Conservation (phyloP, 2,888 invertebrate genomes). For the Cosmorhoe ocellata region DNA sequence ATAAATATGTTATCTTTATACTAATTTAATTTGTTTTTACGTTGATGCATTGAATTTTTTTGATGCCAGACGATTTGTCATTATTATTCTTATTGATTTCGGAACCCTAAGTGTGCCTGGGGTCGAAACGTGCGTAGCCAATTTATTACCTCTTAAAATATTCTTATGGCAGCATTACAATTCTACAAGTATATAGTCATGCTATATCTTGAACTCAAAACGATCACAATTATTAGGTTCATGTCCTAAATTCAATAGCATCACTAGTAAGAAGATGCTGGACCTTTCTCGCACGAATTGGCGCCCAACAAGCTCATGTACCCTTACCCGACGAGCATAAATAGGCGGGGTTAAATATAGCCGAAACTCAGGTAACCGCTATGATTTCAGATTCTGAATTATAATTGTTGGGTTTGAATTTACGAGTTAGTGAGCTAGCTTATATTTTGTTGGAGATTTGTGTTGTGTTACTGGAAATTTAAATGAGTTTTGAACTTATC, state of each 20-base stretch:
- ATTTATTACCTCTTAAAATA: too few relatives aligned
- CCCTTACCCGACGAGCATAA: constrained; percentile 26
- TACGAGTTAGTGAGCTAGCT: background rate
- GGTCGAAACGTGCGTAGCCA: too few relatives aligned
- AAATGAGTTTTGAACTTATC: constrained; percentile 3
- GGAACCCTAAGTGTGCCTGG: too few relatives aligned
- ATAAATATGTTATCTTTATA: too few relatives aligned
- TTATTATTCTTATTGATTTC: too few relatives aligned
- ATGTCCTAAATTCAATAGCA: constrained; percentile 11
- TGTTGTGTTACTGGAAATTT: constrained; percentile 3
- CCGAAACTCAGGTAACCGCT: constrained; percentile 34
- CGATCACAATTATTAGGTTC: background rate
- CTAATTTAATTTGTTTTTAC: too few relatives aligned
- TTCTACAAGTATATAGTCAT: too few relatives aligned
- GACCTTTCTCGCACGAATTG: constrained; percentile 37
- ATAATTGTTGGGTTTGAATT: constrained; percentile 12
- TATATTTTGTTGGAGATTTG: background rate
- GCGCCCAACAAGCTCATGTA: constrained; percentile 32
- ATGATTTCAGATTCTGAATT: constrained; percentile 23
- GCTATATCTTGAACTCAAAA: background rate
- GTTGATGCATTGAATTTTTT: too few relatives aligned
- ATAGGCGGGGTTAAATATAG: constrained; percentile 32
- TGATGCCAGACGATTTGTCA: too few relatives aligned
- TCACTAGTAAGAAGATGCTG: constrained; percentile 18
- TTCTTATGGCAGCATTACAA: too few relatives aligned